These are phyloP conservation scores for Notolabrus celidotus DNA, from an alignment of 2,797 vertebrate species.

Conservation along the genomic window DNA sequence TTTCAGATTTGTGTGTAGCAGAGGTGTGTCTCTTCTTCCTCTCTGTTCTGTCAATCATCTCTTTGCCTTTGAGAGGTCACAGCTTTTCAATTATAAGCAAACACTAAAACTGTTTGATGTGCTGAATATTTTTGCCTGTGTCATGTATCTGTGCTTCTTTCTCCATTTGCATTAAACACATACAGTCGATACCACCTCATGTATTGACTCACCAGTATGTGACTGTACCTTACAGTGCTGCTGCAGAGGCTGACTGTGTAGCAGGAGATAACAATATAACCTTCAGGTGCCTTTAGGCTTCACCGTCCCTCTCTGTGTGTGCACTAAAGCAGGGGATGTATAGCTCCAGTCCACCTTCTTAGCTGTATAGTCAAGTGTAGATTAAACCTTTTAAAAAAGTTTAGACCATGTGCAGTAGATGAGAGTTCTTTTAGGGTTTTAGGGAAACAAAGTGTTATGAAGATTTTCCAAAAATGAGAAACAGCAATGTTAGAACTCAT, in stretches of 20 bases:
- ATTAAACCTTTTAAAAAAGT: too few species aligned
- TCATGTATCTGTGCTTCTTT: not conserved
- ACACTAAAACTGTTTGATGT: too few species aligned
- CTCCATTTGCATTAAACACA: constrained; percentile 1
- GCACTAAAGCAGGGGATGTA: not conserved
- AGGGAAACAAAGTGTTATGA: too few species aligned
- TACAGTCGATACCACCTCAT: not conserved
- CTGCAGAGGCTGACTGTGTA: not conserved
- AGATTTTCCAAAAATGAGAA: too few species aligned
- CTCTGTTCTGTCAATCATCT: not conserved
- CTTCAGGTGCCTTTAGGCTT: constrained; percentile 13
- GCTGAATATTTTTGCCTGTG: not conserved
- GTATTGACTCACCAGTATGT: not conserved
- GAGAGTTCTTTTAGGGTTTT: too few species aligned
- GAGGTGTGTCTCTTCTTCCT: not conserved
- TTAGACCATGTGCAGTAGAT: too few species aligned
- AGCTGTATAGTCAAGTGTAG: not conserved
- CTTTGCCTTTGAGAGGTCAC: not conserved
- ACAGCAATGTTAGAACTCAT: too few species aligned
- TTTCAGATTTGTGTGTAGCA: too few species aligned
- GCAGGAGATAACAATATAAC: constrained; percentile 5
- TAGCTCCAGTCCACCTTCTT: not conserved
- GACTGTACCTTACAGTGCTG: not conserved
- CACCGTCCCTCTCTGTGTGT: not conserved
- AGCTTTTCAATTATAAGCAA: too few species aligned